Base-by-base conservation (phyloP, 1,140 invertebrate genomes). In the Penaeus indicus region DNA sequence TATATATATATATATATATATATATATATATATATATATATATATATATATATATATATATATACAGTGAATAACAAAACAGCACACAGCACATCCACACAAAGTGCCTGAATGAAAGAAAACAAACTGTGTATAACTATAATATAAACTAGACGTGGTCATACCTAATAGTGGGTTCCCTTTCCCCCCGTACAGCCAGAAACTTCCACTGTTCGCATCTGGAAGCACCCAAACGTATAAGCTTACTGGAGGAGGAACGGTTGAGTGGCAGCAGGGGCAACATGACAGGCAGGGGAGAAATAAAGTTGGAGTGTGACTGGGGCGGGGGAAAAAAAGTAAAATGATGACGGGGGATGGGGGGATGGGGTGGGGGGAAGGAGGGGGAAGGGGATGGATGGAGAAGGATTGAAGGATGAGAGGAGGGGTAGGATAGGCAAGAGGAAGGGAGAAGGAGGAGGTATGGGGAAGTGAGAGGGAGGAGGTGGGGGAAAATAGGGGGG, bases 151-250 rank as follows among this genome's bases (percentile, higher is more conserved):
- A 62, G 16, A 83, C 19, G 32, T 72, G 27, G 61, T 88, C 87
- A 84, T 88, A 88, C 87, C 87, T 88, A 88, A 83, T 54, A 88
- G 87, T 80, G 81, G 80, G 75, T 84, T 83, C 54, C 87, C 87
- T 78, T 88, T 88, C 32, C 67, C 87, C 87, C 87, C 87, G 87
- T 84, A 88, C 81, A 88, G 87, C 87, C 87, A 88, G 87, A 84
- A 84, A 84, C 63, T 69, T 47, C 82, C 82, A 42, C 61, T 54
- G 62, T 88, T 84, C 87, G 75, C 80, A 88, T 88, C 87, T 88
- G 87, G 32, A 88, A 88, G 81, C 87, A 88, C 87, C 87, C 81
- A 88, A 88, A 87, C 63, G 78, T 82, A 81, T 81, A 25, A 79
- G 72, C 85, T 64, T 87, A 81, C 61, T 54, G 54, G 54, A 54